phyloP scores from a whole-genome alignment of 2,888 invertebrate genomes.

The Hypsopygia costalis region DNA sequence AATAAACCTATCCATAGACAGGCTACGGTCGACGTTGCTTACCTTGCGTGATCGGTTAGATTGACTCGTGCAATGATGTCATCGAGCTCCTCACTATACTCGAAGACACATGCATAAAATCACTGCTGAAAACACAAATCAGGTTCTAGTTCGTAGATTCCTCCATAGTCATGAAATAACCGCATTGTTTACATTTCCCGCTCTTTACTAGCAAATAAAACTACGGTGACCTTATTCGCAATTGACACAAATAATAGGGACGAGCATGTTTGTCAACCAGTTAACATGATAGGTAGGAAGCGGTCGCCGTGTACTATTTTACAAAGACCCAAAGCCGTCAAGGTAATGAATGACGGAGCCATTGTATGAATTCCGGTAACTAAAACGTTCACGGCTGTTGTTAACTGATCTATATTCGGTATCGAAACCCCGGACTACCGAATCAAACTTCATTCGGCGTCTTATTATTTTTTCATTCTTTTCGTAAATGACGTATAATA shows the following conservation, averaged over 20 bases:
- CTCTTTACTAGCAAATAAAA: conserved; percentile 15
- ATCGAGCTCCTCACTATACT: no score
- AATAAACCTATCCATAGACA: no score
- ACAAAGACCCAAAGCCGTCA: conserved; percentile 47
- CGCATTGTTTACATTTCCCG: neutral
- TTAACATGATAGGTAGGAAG: conserved; percentile 67
- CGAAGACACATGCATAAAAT: no score
- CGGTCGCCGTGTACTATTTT: conserved; percentile 36
- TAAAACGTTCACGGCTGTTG: conserved; percentile 16
- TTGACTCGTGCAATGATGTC: no score
- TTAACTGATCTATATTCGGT: conserved; percentile 1
- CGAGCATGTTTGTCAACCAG: conserved; percentile 50
- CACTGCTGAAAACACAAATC: no score
- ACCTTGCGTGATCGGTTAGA: no score
- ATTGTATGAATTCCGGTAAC: conserved; percentile 38
- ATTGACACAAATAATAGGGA: conserved; percentile 46
- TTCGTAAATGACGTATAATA: no score
- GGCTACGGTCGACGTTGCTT: no score
- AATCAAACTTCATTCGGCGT: no score
- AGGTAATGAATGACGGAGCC: conserved; percentile 42
- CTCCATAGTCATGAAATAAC: no score
- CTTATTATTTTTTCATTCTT: no score
- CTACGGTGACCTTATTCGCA: conserved; percentile 49
- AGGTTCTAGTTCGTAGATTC: no score
- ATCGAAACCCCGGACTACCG: conserved; percentile 5